These are phyloP conservation scores for Rhadina sibilatrix DNA, from an alignment of 2,113 vertebrate genomes.

Conservation along the genomic window DNA sequence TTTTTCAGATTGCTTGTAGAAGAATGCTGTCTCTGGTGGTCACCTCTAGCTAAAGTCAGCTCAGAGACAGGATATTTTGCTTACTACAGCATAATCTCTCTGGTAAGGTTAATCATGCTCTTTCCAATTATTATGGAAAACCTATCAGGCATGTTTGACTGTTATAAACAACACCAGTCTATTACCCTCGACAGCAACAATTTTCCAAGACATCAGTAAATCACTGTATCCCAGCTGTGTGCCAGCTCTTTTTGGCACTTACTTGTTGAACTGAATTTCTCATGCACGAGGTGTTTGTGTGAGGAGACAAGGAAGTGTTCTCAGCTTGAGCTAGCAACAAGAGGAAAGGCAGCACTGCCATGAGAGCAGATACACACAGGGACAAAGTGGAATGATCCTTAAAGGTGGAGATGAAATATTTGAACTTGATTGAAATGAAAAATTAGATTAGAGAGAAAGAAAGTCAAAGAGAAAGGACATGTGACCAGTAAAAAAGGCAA, in stretches of 20 bases:
- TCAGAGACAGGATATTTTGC: neutral
- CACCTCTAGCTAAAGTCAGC: neutral
- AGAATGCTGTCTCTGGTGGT: neutral
- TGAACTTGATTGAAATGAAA: neutral
- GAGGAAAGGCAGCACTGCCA: neutral
- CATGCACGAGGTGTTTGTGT: neutral
- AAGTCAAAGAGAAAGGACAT: neutral
- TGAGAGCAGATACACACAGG: neutral
- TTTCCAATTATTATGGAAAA: constrained; percentile 37
- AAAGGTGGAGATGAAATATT: neutral
- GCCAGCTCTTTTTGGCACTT: constrained; percentile 42
- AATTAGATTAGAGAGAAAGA: neutral
- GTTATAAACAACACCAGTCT: constrained; percentile 32
- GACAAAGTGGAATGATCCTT: neutral
- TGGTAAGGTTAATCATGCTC: constrained; percentile 16
- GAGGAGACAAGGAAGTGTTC: neutral
- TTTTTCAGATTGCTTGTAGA: neutral
- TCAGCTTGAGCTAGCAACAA: neutral
- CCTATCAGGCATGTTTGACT: constrained; percentile 28
- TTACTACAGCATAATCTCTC: neutral
- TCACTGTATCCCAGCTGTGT: constrained; percentile 15
- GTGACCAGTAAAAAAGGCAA: neutral
- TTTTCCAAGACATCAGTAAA: constrained; percentile 18
- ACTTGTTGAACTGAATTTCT: neutral
- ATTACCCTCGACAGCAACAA: constrained; percentile 38